Conservation (phyloP, 1,140 invertebrate species). For the Magallana ariakensis region DNA sequence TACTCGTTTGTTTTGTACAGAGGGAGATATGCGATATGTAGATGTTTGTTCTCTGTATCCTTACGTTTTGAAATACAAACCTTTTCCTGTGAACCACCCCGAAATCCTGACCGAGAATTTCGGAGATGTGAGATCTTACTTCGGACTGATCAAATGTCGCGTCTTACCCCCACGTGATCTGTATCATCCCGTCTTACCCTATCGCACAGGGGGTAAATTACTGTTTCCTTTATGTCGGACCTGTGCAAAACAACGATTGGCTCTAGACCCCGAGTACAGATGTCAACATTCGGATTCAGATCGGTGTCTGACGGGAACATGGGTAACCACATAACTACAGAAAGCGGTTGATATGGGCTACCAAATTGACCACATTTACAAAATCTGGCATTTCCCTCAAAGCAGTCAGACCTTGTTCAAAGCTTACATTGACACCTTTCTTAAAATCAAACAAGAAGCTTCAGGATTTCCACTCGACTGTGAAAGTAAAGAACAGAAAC, state of each 20-base stretch:
- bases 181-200: constrained; percentile 52
- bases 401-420: constrained; percentile 49
- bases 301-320: constrained; percentile 33
- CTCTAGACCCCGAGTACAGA: background rate
- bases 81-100: constrained; percentile 17
- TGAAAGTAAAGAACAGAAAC: constrained; percentile 49
- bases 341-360: constrained; percentile 41
- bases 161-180: constrained; percentile 42
- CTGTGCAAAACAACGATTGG: constrained; percentile 22
- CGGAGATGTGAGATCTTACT: constrained; percentile 28
- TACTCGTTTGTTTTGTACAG: background rate
- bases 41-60: constrained; percentile 45
- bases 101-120: constrained; percentile 43
- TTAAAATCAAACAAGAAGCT: constrained; percentile 60
- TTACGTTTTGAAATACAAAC: constrained; percentile 12
- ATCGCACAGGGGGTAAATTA: background rate
- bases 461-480: constrained; percentile 51
- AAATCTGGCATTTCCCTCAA: constrained; percentile 33
- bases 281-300: background rate
- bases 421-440: background rate
- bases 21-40: constrained; percentile 34
- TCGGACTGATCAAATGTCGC: constrained; percentile 40
- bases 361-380: background rate
- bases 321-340: constrained; percentile 26
- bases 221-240: constrained; percentile 49